These are phyloP conservation scores for Ictalurus punctatus DNA, from an alignment of 2,113 vertebrate genomes.

Conservation along the genomic window DNA sequence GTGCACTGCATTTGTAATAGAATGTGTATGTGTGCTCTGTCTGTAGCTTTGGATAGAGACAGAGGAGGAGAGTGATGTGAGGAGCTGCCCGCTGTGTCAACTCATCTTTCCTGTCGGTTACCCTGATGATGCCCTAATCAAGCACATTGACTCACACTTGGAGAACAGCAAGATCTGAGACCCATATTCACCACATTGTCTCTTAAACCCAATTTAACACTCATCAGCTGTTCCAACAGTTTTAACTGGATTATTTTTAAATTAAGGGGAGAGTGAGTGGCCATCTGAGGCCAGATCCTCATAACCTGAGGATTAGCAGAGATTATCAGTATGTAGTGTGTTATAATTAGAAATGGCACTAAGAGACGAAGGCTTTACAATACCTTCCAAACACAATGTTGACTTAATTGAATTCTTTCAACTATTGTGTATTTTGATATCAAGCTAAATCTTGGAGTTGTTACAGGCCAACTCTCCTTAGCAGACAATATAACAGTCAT, in stretches of 20 bases:
- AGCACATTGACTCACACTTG: conserved; percentile 98
- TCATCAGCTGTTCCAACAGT: conserved; percentile 25
- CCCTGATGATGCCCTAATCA: conserved; percentile 95
- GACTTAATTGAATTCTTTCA: background rate
- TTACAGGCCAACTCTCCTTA: background rate
- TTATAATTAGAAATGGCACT: conserved; percentile 20
- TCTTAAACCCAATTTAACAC: conserved; percentile 19
- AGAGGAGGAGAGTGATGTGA: conserved; percentile 90
- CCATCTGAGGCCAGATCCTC: background rate
- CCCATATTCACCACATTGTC: conserved; percentile 3
- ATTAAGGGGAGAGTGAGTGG: background rate
- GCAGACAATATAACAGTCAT: background rate
- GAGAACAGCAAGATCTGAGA: conserved; percentile 98
- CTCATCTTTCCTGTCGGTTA: conserved; percentile 94
- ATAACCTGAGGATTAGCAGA: background rate
- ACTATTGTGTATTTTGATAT: background rate
- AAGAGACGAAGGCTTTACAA: background rate
- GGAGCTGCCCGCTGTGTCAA: conserved; percentile 95
- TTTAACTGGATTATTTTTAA: conserved; percentile 18
- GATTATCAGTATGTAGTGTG: background rate
- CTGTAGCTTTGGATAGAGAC: conserved; percentile 95
- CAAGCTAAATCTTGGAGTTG: background rate
- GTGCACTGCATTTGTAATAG: conserved; percentile 17
- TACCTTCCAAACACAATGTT: background rate
- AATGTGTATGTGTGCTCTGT: conserved; percentile 18